These are phyloP conservation scores for Acipenser transmontanus DNA, from an alignment of 2,797 vertebrate species.

Conservation along the genomic window DNA sequence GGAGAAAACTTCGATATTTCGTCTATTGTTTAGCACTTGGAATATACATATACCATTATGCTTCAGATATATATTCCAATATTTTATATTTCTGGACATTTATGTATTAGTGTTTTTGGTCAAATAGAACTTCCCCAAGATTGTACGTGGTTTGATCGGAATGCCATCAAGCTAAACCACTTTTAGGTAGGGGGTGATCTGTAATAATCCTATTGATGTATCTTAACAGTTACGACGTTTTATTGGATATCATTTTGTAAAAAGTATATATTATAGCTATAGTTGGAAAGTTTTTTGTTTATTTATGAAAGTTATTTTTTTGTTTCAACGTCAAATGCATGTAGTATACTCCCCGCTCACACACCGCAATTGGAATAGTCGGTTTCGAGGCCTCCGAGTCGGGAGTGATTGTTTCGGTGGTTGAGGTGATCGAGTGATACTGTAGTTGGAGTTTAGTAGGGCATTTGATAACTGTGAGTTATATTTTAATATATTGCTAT, in stretches of 20 bases:
- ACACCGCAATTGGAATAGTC: slow-evolving; percentile 52
- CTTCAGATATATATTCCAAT: no score
- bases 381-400: slow-evolving; percentile 54
- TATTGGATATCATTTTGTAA: background rate
- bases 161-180: slow-evolving; percentile 17
- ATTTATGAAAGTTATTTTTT: background rate
- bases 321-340: background rate
- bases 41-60: no score
- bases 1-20: no score
- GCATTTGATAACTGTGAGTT: background rate
- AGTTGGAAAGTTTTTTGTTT: background rate
- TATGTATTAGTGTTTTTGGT: background rate
- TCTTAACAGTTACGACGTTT: no score
- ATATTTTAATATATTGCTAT: background rate
- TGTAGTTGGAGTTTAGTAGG: no score
- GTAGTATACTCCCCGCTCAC: slow-evolving; percentile 27
- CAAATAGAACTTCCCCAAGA: background rate
- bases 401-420: slow-evolving; percentile 46
- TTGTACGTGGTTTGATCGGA: slow-evolving; percentile 47
- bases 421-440: no score
- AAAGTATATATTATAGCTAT: background rate
- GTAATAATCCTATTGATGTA: no score
- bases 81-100: no score
- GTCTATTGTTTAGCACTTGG: no score
- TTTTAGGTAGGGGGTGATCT: background rate